These are phyloP conservation scores for Scomber scombrus DNA, from an alignment of 2,113 vertebrate species.

Conservation along the genomic window DNA sequence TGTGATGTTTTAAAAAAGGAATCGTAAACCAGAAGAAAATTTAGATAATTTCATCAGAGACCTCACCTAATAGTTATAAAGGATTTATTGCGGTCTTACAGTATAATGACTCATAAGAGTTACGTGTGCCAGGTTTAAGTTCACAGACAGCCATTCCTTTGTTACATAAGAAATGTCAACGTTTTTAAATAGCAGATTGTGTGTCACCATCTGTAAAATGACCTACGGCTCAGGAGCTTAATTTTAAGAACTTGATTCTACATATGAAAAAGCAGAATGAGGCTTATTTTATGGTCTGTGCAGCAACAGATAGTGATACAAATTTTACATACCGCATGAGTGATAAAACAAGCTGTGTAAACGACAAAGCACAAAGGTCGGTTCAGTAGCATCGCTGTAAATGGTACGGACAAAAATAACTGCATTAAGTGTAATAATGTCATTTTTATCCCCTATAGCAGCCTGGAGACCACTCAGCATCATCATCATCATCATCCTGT, in stretches of 20 bases:
- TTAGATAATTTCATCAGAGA: neutral
- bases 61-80: neutral
- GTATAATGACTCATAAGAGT: neutral
- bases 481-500: too few relatives aligned
- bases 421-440: too few relatives aligned
- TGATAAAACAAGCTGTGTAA: too few relatives aligned
- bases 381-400: too few relatives aligned
- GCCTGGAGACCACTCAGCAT: too few relatives aligned
- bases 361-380: too few relatives aligned
- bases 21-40: neutral
- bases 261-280: neutral
- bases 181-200: neutral
- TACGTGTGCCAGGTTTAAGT: neutral
- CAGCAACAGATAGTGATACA: neutral
- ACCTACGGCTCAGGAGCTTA: neutral
- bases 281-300: neutral
- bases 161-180: too few relatives aligned
- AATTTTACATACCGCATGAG: too few relatives aligned
- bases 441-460: too few relatives aligned
- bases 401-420: too few relatives aligned
- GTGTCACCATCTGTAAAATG: neutral
- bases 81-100: neutral
- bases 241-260: neutral
- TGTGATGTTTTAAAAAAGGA: too few relatives aligned
- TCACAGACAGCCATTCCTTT: neutral